Percentiles rank a stretch among this genome's conserved stretches.
Evolutionary conservation across 2,888 invertebrate species (phyloP).

Genomic region (Monopis laevigella): DNA sequence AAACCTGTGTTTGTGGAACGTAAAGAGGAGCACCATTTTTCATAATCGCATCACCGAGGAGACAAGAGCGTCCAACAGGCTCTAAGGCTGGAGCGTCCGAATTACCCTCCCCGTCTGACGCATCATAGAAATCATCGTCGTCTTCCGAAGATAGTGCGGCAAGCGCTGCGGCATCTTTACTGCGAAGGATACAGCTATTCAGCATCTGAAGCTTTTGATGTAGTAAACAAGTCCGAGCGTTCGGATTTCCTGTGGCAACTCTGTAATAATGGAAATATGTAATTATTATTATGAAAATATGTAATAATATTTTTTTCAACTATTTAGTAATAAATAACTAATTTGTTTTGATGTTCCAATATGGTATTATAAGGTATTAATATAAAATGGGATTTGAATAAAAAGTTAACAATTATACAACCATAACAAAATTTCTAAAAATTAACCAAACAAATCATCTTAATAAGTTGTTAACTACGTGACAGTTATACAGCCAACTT

Average conservation of each 20-base stretch:
- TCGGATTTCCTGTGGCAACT: slow-evolving; percentile 83
- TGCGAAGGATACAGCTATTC: slow-evolving; percentile 79
- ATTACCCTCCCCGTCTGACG: slow-evolving; percentile 67
- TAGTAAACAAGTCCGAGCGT: slow-evolving; percentile 87
- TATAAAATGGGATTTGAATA: too few relatives aligned
- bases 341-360: too few relatives aligned
- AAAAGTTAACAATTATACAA: too few relatives aligned
- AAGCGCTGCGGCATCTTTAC: slow-evolving; percentile 48
- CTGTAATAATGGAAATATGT: too few relatives aligned
- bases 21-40: slow-evolving; percentile 52
- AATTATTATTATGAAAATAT: too few relatives aligned
- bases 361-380: too few relatives aligned
- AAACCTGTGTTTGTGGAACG: slow-evolving; percentile 52
- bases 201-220: slow-evolving; percentile 95
- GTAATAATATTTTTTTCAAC: too few relatives aligned
- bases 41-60: slow-evolving; percentile 43
- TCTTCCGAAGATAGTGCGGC: slow-evolving; percentile 43
- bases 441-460: too few relatives aligned
- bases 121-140: slow-evolving; percentile 85
- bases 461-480: too few relatives aligned
- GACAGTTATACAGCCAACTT: too few relatives aligned
- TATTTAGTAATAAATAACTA: too few relatives aligned
- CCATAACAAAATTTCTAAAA: too few relatives aligned
- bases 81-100: slow-evolving; percentile 54
- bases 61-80: slow-evolving; percentile 43